Percentiles rank a stretch among this genome's conserved stretches.
Evolutionary conservation across 1,140 invertebrate species (phyloP).

Genomic region (Mycetomoellerius zeteki): DNA sequence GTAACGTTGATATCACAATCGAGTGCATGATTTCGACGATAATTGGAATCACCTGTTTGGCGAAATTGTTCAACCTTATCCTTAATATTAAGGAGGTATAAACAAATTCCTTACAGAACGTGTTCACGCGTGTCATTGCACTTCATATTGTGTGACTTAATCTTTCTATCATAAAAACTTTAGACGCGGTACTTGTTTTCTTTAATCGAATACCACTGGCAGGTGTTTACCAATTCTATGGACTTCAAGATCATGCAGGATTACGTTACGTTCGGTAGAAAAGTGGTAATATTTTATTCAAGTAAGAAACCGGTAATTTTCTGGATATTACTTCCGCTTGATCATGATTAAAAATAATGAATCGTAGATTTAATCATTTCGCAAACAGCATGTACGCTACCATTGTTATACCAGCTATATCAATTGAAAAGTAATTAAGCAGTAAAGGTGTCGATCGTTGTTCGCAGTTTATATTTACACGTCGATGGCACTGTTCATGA

Average conservation of each 20-base stretch:
- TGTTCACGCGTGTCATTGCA: background rate
- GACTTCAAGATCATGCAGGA: too few species aligned
- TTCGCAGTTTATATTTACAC: conserved; percentile 22
- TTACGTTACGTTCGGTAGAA: too few species aligned
- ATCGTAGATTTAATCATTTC: too few species aligned
- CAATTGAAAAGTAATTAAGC: background rate
- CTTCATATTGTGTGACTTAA: background rate
- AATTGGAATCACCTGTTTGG: background rate
- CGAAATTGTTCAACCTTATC: conserved; percentile 17
- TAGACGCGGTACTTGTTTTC: too few species aligned
- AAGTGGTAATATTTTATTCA: too few species aligned
- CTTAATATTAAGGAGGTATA: conserved; percentile 14
- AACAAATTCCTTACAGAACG: background rate
- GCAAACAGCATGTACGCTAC: background rate
- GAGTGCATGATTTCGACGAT: too few species aligned
- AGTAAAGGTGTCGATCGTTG: background rate
- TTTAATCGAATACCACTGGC: too few species aligned
- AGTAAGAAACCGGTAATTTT: too few species aligned
- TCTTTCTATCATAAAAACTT: background rate
- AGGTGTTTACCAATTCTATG: too few species aligned
- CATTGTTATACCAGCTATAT: background rate
- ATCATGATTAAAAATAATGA: too few species aligned
- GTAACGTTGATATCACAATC: too few species aligned
- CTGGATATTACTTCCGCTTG: too few species aligned
- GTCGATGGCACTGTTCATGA: background rate